Conservation (phyloP, 2,888 invertebrate genomes). For the Diaphora mendica region DNA sequence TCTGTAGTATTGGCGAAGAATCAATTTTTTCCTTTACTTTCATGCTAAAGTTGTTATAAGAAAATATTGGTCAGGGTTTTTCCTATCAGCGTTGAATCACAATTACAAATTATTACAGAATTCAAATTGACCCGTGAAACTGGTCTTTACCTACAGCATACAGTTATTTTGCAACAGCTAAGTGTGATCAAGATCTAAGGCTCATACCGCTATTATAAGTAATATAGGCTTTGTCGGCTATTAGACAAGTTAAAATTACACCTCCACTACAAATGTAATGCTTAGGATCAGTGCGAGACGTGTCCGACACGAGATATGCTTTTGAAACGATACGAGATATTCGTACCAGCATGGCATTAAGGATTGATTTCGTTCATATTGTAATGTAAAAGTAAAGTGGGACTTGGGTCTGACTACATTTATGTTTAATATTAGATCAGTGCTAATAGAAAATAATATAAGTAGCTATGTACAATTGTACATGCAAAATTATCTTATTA, state of each 20-base stretch:
- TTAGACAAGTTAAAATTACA: constrained; percentile 70
- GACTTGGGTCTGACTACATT: background rate
- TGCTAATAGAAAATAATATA: constrained; percentile 3
- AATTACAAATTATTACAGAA: background rate
- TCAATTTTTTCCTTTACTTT: too few relatives aligned
- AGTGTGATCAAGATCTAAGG: constrained; percentile 52
- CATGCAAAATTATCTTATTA: background rate
- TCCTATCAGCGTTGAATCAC: background rate
- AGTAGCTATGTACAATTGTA: too few relatives aligned
- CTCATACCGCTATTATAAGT: constrained; percentile 53
- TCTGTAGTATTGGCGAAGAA: too few relatives aligned
- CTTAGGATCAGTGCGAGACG: constrained; percentile 28
- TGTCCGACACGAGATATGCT: constrained; percentile 20
- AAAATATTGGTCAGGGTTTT: constrained; percentile 1
- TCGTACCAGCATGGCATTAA: too few relatives aligned
- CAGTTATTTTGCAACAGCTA: constrained; percentile 48
- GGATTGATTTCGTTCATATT: too few relatives aligned
- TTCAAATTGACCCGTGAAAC: background rate
- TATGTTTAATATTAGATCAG: background rate
- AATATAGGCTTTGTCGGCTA: constrained; percentile 62
- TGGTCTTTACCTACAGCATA: constrained; percentile 28
- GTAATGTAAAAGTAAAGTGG: background rate
- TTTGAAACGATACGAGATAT: background rate
- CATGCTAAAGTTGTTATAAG: background rate
- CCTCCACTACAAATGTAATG: constrained; percentile 57